Percentiles rank a stretch among this genome's conserved stretches.
These are phyloP conservation scores for Sinocyclocheilus grahami DNA, from an alignment of 2,113 vertebrate genomes.

Conservation along the genomic window DNA sequence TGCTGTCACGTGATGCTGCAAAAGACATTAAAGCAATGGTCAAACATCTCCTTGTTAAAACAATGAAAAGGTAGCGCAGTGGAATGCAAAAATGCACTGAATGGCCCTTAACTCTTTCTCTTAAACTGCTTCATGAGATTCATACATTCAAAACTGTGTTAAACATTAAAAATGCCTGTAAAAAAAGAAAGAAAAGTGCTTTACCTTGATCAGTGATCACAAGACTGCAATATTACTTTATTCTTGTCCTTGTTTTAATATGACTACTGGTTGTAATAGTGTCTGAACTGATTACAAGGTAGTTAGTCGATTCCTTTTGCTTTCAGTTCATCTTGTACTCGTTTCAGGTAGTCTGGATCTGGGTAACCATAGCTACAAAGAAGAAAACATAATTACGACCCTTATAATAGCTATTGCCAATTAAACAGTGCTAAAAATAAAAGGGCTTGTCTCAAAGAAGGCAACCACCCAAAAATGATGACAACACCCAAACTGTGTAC, in stretches of 20 bases:
- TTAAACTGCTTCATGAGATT: not conserved
- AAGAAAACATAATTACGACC: conserved; percentile 3
- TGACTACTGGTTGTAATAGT: not conserved
- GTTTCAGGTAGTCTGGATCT: conserved; percentile 72
- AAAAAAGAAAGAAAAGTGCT: not conserved
- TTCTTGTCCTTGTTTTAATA: not conserved
- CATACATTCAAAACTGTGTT: not conserved
- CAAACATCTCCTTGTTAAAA: not conserved
- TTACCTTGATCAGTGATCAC: not conserved
- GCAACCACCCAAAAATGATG: not conserved
- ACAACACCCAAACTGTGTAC: conserved; percentile 18
- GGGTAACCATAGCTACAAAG: conserved; percentile 77
- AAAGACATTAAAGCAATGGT: not conserved
- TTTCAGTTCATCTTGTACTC: conserved; percentile 75
- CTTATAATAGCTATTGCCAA: not conserved
- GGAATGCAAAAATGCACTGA: not conserved
- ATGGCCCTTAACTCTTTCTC: not conserved
- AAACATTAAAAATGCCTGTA: not conserved
- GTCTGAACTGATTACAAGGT: not conserved
- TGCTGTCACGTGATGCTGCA: not conserved
- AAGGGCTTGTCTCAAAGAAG: not conserved
- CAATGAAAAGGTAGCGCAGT: not conserved
- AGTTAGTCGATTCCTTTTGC: conserved; percentile 71
- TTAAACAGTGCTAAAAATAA: not conserved
- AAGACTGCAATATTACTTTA: not conserved